Conservation (phyloP, 2,113 vertebrate species). For the Falcunculus frontatus region DNA sequence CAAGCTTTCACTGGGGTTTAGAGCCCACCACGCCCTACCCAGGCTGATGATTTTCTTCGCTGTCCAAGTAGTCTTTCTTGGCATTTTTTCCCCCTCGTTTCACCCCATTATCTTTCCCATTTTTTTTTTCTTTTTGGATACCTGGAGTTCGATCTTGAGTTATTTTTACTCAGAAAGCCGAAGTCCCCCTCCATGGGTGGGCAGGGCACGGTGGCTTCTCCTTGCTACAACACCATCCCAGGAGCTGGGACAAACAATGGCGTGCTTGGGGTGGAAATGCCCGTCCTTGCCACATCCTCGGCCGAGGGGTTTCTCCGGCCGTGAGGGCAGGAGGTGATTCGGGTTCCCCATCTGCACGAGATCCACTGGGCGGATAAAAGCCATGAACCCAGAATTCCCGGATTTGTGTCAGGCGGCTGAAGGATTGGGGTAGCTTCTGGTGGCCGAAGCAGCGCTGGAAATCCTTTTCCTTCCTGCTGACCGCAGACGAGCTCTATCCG, state of each 20-base stretch:
- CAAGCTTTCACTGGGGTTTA: neutral
- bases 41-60: neutral
- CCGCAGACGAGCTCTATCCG: accelerated
- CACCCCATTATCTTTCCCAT: neutral
- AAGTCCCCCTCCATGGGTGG: accelerated
- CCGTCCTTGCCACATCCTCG: accelerated
- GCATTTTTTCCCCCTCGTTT: neutral
- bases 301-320: neutral
- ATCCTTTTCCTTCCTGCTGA: accelerated
- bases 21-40: neutral
- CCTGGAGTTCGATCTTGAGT: neutral
- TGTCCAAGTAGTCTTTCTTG: neutral
- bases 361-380: neutral
- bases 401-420: too few species aligned
- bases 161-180: neutral
- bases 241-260: neutral
- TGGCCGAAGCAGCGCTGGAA: accelerated
- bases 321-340: neutral
- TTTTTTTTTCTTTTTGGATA: accelerated
- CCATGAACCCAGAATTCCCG: accelerated
- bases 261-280: neutral
- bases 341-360: neutral
- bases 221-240: too few species aligned
- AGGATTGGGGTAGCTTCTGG: accelerated
- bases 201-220: neutral